These are phyloP conservation scores for Paedocypris sp. DNA, from an alignment of 2,113 vertebrate genomes.

Conservation along the genomic window DNA sequence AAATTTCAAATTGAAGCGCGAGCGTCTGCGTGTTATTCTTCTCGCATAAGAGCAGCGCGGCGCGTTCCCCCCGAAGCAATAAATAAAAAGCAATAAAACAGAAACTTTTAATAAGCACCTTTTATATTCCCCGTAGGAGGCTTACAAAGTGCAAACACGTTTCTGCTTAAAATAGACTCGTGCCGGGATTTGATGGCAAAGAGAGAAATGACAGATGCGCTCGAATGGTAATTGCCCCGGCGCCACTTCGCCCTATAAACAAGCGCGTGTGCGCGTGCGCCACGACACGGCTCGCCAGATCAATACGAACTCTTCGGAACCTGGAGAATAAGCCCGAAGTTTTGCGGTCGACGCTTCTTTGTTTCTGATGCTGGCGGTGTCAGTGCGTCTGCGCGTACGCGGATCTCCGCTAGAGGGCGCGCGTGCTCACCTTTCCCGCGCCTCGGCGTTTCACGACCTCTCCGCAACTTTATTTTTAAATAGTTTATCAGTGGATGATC, in stretches of 20 bases:
- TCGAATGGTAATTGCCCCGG: constrained; percentile 22
- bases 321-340: no score
- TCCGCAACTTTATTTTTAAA: no score
- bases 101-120: constrained; percentile 62
- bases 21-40: constrained; percentile 45
- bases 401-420: constrained; percentile 56
- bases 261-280: no score
- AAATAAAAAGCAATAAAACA: constrained; percentile 61
- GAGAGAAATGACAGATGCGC: constrained; percentile 48
- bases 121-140: constrained; percentile 43
- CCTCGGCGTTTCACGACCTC: not conserved
- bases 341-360: no score
- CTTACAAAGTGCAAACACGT: constrained; percentile 47
- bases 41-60: constrained; percentile 43
- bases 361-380: no score
- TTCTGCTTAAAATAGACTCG: constrained; percentile 41
- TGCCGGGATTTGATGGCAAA: constrained; percentile 40
- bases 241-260: not conserved
- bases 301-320: no score
- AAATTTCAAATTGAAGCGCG: constrained; percentile 42
- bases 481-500: no score
- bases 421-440: no score
- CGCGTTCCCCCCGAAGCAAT: constrained; percentile 49
- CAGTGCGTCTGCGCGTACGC: no score
- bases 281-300: no score